phyloP scores from a whole-genome alignment of 1,140 invertebrate genomes.

The Heliconius melpomene region DNA sequence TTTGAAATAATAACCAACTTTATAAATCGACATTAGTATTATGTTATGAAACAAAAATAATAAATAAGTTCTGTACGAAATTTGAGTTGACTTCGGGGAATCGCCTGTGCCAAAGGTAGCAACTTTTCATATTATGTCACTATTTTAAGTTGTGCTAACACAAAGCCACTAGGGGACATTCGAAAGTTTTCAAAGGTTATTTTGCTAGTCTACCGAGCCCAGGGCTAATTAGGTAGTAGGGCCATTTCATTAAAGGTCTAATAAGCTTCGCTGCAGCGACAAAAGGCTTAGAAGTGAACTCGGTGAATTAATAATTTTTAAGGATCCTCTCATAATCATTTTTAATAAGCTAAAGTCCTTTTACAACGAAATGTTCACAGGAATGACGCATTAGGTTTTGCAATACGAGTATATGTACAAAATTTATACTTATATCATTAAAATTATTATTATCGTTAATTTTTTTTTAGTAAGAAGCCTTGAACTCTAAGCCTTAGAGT shows the following conservation, averaged over 20 bases:
- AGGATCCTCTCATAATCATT: constrained; percentile 20
- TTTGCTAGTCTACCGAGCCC: constrained; percentile 47
- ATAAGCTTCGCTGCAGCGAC: constrained; percentile 45
- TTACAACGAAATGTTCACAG: not conserved
- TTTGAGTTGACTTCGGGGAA: constrained; percentile 41
- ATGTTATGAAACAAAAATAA: not conserved
- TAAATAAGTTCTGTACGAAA: constrained; percentile 33
- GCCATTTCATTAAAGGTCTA: constrained; percentile 63
- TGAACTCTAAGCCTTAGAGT: no score
- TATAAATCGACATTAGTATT: not conserved
- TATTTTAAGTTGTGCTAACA: constrained; percentile 59
- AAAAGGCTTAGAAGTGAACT: constrained; percentile 32
- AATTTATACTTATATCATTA: no score
- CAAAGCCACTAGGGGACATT: constrained; percentile 55
- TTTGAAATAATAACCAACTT: constrained; percentile 2
- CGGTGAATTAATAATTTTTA: constrained; percentile 27
- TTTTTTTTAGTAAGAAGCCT: no score
- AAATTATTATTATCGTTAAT: no score
- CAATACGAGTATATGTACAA: not conserved
- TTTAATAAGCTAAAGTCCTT: constrained; percentile 22
- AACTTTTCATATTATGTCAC: constrained; percentile 60
- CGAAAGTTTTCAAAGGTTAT: constrained; percentile 63
- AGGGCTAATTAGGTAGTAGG: constrained; percentile 56
- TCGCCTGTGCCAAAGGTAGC: constrained; percentile 42
- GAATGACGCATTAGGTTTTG: not conserved